Percentiles rank a stretch among this genome's conserved stretches.
phyloP scores from a whole-genome alignment of 2,888 invertebrate genomes.

The Tenthredo distinguenda region DNA sequence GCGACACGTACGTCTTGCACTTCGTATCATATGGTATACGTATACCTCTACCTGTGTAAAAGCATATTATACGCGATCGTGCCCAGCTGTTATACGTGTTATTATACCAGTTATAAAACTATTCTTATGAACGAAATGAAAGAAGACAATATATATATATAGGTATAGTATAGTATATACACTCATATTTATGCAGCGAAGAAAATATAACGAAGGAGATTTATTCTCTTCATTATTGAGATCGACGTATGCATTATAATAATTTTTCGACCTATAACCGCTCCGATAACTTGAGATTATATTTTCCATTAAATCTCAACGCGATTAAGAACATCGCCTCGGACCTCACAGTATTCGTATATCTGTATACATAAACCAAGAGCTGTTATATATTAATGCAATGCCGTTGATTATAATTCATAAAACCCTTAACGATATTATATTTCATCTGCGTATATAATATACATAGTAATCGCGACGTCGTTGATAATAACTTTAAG shows the following conservation, averaged over 20 bases:
- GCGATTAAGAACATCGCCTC: not conserved
- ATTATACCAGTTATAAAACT: not conserved
- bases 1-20: not conserved
- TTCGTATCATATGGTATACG: not conserved
- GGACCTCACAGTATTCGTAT: not conserved
- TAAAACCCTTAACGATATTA: not conserved
- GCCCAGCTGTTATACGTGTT: not conserved
- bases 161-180: no score
- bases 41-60: not conserved
- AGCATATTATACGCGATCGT: not conserved
- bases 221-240: not conserved
- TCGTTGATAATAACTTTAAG: not conserved
- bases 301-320: constrained; percentile 1
- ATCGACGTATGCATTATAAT: not conserved
- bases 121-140: not conserved
- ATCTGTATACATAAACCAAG: not conserved
- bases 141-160: not conserved
- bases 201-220: not conserved
- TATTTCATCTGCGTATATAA: not conserved
- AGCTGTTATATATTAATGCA: not conserved
- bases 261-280: not conserved
- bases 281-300: not conserved
- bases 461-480: not conserved
- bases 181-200: no score
- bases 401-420: not conserved